Evolutionary conservation across 2,888 invertebrate species (phyloP).

Genomic region (Conus canariensis): DNA sequence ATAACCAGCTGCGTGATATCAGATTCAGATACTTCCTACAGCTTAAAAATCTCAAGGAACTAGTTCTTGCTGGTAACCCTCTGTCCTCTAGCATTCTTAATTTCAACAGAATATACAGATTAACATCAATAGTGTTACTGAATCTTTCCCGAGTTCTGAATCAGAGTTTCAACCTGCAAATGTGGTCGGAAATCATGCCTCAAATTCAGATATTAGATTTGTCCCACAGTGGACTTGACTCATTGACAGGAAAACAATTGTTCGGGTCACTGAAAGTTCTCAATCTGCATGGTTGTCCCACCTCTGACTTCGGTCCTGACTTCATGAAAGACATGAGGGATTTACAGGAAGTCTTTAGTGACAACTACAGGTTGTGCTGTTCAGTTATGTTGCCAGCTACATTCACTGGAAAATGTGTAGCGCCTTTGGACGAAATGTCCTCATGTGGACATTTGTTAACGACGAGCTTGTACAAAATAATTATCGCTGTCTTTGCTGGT

Average conservation of each 20-base stretch:
- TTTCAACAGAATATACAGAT: not conserved
- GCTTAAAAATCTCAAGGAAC: not conserved
- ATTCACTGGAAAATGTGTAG: not conserved
- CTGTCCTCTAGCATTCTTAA: not conserved
- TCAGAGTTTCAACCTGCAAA: not conserved
- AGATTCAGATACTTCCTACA: not conserved
- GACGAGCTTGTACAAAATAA: not conserved
- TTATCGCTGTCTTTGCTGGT: not conserved
- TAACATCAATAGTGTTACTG: not conserved
- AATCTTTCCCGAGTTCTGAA: not conserved
- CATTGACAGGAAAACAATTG: not conserved
- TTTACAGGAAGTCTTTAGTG: not conserved
- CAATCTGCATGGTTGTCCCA: not conserved
- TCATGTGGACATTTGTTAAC: slow-evolving; percentile 18
- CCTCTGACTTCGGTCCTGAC: not conserved
- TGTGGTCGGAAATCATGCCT: not conserved
- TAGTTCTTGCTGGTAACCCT: not conserved
- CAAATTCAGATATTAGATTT: not conserved
- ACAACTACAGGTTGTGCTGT: slow-evolving; percentile 3
- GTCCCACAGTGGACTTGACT: not conserved
- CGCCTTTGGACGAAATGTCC: not conserved
- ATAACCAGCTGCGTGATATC: not conserved
- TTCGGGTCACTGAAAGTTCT: not conserved
- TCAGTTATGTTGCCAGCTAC: slow-evolving; percentile 6
- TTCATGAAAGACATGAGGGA: not conserved